phyloP scores from a whole-genome alignment of 2,113 vertebrate species.

The Bubo bubo region DNA sequence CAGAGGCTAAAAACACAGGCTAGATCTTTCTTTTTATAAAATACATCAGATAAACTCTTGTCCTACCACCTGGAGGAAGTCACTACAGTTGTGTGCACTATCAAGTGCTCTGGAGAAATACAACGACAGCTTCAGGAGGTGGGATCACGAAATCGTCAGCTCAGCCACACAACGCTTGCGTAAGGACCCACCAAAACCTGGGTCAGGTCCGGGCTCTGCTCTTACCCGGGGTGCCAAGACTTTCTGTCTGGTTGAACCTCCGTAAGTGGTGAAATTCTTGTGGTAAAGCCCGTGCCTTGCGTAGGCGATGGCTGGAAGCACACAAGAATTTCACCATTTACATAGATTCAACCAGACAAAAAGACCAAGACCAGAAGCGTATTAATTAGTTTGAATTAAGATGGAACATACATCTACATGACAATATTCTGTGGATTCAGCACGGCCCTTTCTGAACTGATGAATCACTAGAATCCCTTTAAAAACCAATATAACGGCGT shows the following conservation, averaged over 20 bases:
- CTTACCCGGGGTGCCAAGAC: no score
- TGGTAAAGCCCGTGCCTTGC: no score
- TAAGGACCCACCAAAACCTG: neutral
- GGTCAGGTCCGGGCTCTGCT: neutral
- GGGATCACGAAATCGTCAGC: accelerated
- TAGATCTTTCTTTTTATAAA: neutral
- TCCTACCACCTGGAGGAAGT: neutral
- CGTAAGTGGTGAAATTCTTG: no score
- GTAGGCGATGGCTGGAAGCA: no score
- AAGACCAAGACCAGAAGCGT: neutral
- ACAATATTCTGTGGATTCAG: neutral
- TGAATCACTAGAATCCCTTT: neutral
- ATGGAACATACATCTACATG: neutral
- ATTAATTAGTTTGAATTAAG: neutral
- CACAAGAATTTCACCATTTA: neutral
- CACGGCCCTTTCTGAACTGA: neutral
- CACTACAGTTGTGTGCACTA: accelerated
- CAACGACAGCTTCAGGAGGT: neutral
- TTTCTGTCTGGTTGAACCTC: no score
- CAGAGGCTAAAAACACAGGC: neutral
- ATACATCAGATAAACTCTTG: accelerated
- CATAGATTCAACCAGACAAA: neutral
- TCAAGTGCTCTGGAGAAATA: neutral
- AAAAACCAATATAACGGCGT: neutral
- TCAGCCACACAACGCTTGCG: accelerated